These are phyloP conservation scores for Lycopodina hypogea DNA, from an alignment of 37 sponge, comb jelly and placozoan genomes.

Conservation along the genomic window DNA sequence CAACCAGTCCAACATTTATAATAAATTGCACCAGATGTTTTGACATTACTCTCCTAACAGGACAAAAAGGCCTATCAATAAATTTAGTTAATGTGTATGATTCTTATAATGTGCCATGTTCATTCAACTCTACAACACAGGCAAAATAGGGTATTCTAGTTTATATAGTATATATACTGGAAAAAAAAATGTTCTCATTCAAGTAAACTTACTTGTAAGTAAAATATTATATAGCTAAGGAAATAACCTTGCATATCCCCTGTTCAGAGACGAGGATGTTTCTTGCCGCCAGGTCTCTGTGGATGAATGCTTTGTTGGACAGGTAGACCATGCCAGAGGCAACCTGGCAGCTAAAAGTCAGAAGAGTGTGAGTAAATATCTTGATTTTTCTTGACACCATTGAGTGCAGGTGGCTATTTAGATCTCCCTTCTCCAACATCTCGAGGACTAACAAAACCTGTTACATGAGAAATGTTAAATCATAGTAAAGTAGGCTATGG, in stretches of 20 bases:
- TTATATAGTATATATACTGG: too few relatives aligned
- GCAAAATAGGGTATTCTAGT: too few relatives aligned
- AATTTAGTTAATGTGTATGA: too few relatives aligned
- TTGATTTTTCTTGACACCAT: not conserved
- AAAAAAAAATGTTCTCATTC: too few relatives aligned
- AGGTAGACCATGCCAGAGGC: constrained; percentile 22
- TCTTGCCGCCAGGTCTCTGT: constrained; percentile 26
- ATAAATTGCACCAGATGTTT: too few relatives aligned
- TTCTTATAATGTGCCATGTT: too few relatives aligned
- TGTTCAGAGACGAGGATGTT: constrained; percentile 18
- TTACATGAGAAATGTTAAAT: not conserved
- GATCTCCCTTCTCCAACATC: constrained; percentile 8
- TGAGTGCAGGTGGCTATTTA: not conserved
- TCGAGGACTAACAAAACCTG: constrained; percentile 12
- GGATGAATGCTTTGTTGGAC: constrained; percentile 12
- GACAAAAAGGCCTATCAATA: too few relatives aligned
- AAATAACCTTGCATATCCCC: constrained; percentile 8
- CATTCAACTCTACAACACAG: too few relatives aligned
- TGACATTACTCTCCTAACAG: too few relatives aligned
- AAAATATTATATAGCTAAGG: too few relatives aligned
- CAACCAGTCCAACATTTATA: too few relatives aligned
- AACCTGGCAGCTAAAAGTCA: constrained; percentile 4
- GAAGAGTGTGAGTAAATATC: constrained; percentile 6
- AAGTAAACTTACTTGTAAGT: too few relatives aligned
- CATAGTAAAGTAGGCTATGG: not conserved